Conservation (phyloP, 2,113 vertebrate species). For the Lanius collurio region DNA sequence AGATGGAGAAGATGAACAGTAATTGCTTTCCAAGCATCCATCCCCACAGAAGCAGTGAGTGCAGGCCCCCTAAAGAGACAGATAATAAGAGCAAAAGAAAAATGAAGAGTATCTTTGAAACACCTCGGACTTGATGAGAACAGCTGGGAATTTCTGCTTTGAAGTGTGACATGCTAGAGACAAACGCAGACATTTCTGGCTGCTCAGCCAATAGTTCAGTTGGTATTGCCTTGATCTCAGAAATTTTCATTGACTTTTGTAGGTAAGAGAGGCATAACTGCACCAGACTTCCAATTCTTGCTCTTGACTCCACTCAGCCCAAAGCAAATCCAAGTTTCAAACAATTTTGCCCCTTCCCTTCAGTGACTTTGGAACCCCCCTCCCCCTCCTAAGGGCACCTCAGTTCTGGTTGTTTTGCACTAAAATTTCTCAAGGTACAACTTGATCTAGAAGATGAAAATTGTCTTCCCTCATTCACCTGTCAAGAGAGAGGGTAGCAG, state of each 20-base stretch:
- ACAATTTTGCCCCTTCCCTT: not conserved
- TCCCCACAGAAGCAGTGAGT: not conserved
- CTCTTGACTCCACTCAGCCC: not conserved
- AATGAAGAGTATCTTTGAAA: not conserved
- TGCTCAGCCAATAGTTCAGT: not conserved
- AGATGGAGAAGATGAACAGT: constrained; percentile 28
- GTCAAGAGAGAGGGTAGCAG: not conserved
- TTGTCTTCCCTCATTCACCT: not conserved
- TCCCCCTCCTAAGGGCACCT: not conserved
- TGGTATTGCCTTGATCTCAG: not conserved
- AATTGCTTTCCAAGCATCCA: constrained; percentile 47
- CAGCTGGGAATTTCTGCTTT: not conserved
- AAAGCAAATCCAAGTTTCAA: not conserved
- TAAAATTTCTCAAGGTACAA: not conserved
- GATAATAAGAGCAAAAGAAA: constrained; percentile 15
- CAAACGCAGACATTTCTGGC: not conserved
- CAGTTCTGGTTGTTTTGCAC: not conserved
- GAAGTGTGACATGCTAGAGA: not conserved
- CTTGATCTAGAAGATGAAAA: not conserved
- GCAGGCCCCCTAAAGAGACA: not conserved
- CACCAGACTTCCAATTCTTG: not conserved
- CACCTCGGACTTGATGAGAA: not conserved
- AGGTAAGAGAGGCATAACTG: not conserved
- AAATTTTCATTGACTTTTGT: not conserved
- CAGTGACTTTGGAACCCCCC: not conserved